These are phyloP conservation scores for Theristicus caerulescens DNA, from an alignment of 2,113 vertebrate species.

Conservation along the genomic window DNA sequence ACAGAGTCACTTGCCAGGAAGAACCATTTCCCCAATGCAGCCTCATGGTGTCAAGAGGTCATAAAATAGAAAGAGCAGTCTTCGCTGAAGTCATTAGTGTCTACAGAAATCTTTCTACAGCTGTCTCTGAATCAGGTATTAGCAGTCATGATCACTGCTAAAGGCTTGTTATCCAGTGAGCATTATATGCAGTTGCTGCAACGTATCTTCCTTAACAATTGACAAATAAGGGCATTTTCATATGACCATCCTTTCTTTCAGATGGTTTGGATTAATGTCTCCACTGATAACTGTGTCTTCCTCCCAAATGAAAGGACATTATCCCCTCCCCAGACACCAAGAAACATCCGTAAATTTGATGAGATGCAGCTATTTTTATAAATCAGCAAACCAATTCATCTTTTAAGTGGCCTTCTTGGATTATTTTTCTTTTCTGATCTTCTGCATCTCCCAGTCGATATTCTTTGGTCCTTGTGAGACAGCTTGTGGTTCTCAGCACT, in stretches of 20 bases:
- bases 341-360: background rate
- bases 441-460: background rate
- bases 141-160: background rate
- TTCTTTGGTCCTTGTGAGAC: background rate
- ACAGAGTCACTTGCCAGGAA: background rate
- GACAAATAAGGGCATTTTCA: background rate
- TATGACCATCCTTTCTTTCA: background rate
- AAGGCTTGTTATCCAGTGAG: background rate
- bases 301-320: background rate
- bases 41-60: background rate
- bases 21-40: background rate
- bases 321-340: background rate
- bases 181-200: background rate
- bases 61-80: background rate
- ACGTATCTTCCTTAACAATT: background rate
- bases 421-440: background rate
- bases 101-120: background rate
- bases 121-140: background rate
- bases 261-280: background rate
- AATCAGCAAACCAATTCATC: background rate
- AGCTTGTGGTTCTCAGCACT: background rate
- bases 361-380: background rate
- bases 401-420: background rate
- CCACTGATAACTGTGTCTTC: background rate
- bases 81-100: background rate